Percentiles rank a stretch among this genome's conserved stretches.
Conservation (phyloP, 2,888 invertebrate genomes). For the Trissolcus brochymenae region DNA sequence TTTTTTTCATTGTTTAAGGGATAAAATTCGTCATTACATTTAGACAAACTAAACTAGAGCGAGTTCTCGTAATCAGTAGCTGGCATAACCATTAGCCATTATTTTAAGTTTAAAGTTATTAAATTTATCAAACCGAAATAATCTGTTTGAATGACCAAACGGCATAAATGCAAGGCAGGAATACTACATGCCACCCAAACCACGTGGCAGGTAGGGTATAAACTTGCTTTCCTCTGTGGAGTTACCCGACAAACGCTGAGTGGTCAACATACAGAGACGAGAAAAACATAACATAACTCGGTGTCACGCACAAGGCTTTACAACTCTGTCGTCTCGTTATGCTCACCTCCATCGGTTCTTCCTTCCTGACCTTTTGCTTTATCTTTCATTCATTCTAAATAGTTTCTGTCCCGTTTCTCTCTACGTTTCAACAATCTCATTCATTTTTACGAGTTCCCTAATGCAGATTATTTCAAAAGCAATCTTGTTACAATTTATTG, state of each 20-base stretch:
- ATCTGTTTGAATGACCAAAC: slow-evolving; percentile 72
- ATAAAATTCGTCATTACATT: slow-evolving; percentile 55
- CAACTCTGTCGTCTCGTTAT: slow-evolving; percentile 73
- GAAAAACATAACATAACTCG: slow-evolving; percentile 73
- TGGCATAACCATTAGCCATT: slow-evolving; percentile 64
- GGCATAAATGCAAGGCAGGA: slow-evolving; percentile 75
- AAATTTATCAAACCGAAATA: slow-evolving; percentile 77
- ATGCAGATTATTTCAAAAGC: slow-evolving; percentile 31
- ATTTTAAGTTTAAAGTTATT: slow-evolving; percentile 69
- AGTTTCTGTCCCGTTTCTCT: slow-evolving; percentile 40
- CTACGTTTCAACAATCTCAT: slow-evolving; percentile 32
- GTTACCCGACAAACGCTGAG: slow-evolving; percentile 64
- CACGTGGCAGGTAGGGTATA: slow-evolving; percentile 65
- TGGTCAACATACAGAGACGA: slow-evolving; percentile 65
- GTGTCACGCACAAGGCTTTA: slow-evolving; percentile 76
- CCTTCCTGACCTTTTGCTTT: slow-evolving; percentile 54
- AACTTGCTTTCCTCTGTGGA: slow-evolving; percentile 65
- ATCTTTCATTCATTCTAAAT: slow-evolving; percentile 51
- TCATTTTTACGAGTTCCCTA: slow-evolving; percentile 46
- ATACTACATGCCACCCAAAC: slow-evolving; percentile 72
- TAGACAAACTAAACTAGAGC: slow-evolving; percentile 51
- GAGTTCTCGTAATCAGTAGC: slow-evolving; percentile 70
- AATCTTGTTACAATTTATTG: slow-evolving; percentile 33
- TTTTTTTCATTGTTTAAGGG: slow-evolving; percentile 30
- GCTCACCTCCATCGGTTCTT: slow-evolving; percentile 57